phyloP scores from a whole-genome alignment of 2,113 vertebrate genomes.

The Amia ocellicauda region DNA sequence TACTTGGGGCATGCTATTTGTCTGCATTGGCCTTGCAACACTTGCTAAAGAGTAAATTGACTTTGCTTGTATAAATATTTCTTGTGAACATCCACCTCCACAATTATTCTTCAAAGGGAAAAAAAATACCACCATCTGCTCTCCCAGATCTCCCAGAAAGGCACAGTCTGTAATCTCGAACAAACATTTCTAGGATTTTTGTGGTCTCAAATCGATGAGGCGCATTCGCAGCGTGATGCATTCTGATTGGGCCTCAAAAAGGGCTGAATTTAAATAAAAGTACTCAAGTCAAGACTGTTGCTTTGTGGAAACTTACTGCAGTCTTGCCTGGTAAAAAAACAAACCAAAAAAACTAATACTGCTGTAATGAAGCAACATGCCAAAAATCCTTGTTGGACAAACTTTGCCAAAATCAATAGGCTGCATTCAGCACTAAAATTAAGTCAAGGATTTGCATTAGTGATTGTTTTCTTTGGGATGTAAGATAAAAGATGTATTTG shows the following conservation, averaged over 20 bases:
- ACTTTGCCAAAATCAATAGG: conserved; percentile 17
- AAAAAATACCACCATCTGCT: too few species aligned
- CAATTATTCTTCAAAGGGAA: too few species aligned
- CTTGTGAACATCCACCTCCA: too few species aligned
- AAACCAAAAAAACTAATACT: background rate
- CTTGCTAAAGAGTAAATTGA: too few species aligned
- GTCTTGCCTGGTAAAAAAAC: background rate
- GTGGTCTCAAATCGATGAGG: background rate
- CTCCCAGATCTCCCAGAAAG: too few species aligned
- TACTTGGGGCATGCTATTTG: too few species aligned
- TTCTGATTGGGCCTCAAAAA: background rate
- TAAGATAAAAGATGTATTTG: too few species aligned
- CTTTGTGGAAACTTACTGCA: background rate
- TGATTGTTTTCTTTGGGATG: background rate
- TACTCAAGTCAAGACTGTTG: background rate
- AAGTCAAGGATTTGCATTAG: conserved; percentile 14
- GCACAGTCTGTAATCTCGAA: too few species aligned
- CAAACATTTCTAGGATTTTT: background rate
- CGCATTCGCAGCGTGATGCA: background rate
- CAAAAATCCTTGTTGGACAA: conserved; percentile 1
- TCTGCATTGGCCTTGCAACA: too few species aligned
- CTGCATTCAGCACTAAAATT: conserved; percentile 22
- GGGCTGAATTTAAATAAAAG: background rate
- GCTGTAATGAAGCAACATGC: background rate
- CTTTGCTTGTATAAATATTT: too few species aligned